Evolutionary conservation across 2,113 vertebrate genomes (phyloP).

Genomic region (Stercorarius parasiticus): DNA sequence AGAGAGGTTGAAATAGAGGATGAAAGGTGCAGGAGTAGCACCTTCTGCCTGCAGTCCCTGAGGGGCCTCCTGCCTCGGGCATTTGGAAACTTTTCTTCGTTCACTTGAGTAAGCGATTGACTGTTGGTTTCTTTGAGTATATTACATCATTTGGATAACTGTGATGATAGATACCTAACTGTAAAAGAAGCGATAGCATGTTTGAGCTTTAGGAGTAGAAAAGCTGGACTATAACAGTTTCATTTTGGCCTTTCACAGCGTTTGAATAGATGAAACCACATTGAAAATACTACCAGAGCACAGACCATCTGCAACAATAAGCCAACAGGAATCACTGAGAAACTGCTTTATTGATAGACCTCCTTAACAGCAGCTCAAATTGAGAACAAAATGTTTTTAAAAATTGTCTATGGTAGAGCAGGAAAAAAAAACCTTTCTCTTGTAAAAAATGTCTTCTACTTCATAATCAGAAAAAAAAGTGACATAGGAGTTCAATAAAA

Average conservation of each 20-base stretch:
- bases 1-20: not conserved
- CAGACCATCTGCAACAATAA: not conserved
- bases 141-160: not conserved
- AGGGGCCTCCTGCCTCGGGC: not conserved
- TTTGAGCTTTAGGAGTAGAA: not conserved
- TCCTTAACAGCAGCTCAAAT: not conserved
- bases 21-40: not conserved
- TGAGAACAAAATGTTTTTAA: not conserved
- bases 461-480: not conserved
- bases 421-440: not conserved
- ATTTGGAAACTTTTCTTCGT: not conserved
- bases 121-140: not conserved
- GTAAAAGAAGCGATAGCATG: not conserved
- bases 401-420: not conserved
- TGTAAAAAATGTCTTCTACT: not conserved
- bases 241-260: not conserved
- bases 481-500: not conserved
- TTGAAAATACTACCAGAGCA: not conserved
- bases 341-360: not conserved
- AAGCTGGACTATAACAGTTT: not conserved
- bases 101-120: not conserved
- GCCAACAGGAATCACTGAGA: not conserved
- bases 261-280: not conserved
- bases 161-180: not conserved
- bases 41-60: not conserved